A percentile compares a stretch with the other conserved stretches of the same genome.
These are phyloP conservation scores for Chrysaora quinquecirrha DNA, from an alignment of 30 jellyfish, hydroid and myxozoan genomes.

Conservation along the genomic window DNA sequence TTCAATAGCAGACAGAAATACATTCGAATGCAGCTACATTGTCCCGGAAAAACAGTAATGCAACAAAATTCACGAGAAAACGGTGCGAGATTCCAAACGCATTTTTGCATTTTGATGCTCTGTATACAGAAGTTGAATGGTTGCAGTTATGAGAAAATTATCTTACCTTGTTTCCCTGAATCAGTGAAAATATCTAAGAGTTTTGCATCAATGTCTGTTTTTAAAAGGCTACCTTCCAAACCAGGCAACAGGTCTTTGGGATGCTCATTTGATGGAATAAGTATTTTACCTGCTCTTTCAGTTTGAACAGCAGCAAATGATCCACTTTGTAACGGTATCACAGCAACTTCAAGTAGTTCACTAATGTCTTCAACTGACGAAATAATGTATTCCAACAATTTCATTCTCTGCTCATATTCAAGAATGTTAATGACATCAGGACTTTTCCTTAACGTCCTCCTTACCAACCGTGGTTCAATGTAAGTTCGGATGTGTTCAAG, in stretches of 20 bases:
- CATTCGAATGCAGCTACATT: too few relatives aligned
- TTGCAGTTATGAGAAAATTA: too few relatives aligned
- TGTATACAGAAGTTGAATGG: too few relatives aligned
- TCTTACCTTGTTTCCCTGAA: too few relatives aligned
- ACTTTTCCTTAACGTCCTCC: neutral
- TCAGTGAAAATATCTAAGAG: too few relatives aligned
- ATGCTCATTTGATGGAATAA: slow-evolving; percentile 25
- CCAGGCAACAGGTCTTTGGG: slow-evolving; percentile 48
- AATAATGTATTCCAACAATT: slow-evolving; percentile 7
- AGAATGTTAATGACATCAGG: neutral
- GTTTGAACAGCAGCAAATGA: slow-evolving; percentile 11
- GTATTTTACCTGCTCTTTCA: neutral
- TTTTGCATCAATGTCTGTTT: slow-evolving; percentile 13
- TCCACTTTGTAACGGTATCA: slow-evolving; percentile 37
- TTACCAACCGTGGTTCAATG: neutral
- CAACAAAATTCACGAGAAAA: too few relatives aligned
- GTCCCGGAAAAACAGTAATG: too few relatives aligned
- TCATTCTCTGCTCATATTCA: slow-evolving; percentile 11
- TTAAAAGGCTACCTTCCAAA: slow-evolving; percentile 2
- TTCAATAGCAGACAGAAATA: too few relatives aligned
- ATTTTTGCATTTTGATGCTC: too few relatives aligned
- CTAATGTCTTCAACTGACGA: slow-evolving; percentile 18
- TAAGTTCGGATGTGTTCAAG: neutral
- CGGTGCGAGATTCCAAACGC: too few relatives aligned
- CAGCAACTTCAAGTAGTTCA: slow-evolving; percentile 18